These are phyloP conservation scores for Drosophila demipolita DNA, from an alignment of 2,888 invertebrate genomes.

Conservation along the genomic window DNA sequence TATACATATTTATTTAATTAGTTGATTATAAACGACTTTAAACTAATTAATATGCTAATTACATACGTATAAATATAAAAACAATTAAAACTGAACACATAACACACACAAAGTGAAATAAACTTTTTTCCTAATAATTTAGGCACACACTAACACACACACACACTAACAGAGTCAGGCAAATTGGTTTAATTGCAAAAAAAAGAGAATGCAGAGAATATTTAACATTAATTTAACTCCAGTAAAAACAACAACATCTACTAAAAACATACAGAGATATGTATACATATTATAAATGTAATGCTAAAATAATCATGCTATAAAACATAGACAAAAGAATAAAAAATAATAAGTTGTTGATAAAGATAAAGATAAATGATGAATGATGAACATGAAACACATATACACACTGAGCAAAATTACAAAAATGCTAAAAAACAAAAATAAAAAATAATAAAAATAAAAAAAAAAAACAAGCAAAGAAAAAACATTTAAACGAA, in stretches of 20 bases:
- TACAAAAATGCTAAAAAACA: conserved; percentile 69
- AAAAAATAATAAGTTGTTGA: conserved; percentile 40
- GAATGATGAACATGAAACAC: conserved; percentile 27
- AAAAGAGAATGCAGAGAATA: conserved; percentile 23
- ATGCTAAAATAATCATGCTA: conserved; percentile 43
- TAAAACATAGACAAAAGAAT: conserved; percentile 35
- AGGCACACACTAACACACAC: conserved; percentile 48
- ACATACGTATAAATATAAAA: conserved; percentile 59
- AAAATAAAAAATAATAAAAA: conserved; percentile 61
- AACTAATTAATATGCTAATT: conserved; percentile 74
- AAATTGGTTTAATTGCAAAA: conserved; percentile 12
- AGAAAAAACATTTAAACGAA: conserved; percentile 51
- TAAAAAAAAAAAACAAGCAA: conserved; percentile 52
- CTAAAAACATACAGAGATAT: conserved; percentile 35
- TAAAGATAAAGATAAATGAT: conserved; percentile 38
- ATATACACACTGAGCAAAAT: conserved; percentile 56
- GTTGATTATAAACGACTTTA: conserved; percentile 66
- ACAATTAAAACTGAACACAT: conserved; percentile 46
- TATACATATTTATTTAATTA: conserved; percentile 74
- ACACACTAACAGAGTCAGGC: conserved; percentile 9
- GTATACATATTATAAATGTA: conserved; percentile 48
- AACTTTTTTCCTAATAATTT: conserved; percentile 69
- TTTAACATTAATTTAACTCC: conserved; percentile 36
- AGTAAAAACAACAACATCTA: conserved; percentile 19
- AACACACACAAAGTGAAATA: conserved; percentile 38